Evolutionary conservation across 2,888 invertebrate species (phyloP).

Genomic region (Drepana falcataria): DNA sequence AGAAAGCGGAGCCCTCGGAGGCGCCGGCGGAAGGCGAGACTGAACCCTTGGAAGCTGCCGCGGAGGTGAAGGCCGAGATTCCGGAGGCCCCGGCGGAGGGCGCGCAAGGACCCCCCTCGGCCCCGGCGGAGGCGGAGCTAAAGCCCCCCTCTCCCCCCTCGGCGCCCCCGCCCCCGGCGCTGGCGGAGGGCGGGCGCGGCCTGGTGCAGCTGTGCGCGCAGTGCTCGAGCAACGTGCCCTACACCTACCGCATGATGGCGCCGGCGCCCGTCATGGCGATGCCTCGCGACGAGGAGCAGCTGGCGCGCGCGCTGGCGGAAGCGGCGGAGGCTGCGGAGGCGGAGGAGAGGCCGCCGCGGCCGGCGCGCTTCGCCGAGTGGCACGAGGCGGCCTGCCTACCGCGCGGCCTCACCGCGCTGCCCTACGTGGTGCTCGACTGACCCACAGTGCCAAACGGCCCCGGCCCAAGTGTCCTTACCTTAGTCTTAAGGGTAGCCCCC

Average conservation of each 20-base stretch:
- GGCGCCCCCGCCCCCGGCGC: conserved; percentile 34
- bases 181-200: conserved; percentile 36
- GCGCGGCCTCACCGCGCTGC: conserved; percentile 93
- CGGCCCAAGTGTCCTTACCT: conserved; percentile 72
- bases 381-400: conserved; percentile 90
- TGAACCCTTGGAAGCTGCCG: conserved; percentile 21
- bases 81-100: conserved; percentile 11
- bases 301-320: conserved; percentile 19
- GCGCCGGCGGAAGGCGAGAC: conserved; percentile 11
- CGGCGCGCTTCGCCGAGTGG: conserved; percentile 90
- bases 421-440: conserved; percentile 97
- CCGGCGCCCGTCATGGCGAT: conserved; percentile 44
- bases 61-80: conserved; percentile 5
- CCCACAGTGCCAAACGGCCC: conserved; percentile 34
- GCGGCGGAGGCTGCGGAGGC: conserved; percentile 26
- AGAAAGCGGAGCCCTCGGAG: conserved; percentile 6
- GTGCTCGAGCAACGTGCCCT: conserved; percentile 35
- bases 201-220: conserved; percentile 37
- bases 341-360: conserved; percentile 44
- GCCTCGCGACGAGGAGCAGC: conserved; percentile 17
- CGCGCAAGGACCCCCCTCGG: conserved; percentile 44
- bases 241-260: conserved; percentile 37
- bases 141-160: conserved; percentile 66
- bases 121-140: conserved; percentile 58
- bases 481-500: conserved; percentile 48